A percentile compares a stretch with the other conserved stretches of the same genome.
Conservation (phyloP, 2,797 vertebrate genomes). For the Linurgus olivaceus region DNA sequence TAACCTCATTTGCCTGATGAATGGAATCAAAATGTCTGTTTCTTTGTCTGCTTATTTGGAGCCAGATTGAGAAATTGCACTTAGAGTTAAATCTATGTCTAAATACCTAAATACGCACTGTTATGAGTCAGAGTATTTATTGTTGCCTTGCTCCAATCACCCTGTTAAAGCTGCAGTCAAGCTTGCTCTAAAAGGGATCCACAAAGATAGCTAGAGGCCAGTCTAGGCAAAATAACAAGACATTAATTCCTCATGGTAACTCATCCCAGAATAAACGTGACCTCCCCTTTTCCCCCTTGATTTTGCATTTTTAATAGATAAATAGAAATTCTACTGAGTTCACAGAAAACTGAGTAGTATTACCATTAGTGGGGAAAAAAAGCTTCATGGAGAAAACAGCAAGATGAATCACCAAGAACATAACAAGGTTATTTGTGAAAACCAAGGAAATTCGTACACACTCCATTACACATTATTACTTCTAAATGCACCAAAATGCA, state of each 20-base stretch:
- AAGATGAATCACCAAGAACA: slow-evolving; percentile 2
- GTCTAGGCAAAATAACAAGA: background rate
- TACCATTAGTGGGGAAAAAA: background rate
- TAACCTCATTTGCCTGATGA: background rate
- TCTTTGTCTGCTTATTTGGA: background rate
- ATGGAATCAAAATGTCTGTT: background rate
- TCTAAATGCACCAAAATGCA: background rate
- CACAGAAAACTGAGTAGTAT: background rate
- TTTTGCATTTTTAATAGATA: background rate
- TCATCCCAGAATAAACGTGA: background rate
- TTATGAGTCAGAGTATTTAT: slow-evolving; percentile 1
- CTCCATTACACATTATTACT: background rate
- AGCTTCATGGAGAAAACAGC: background rate
- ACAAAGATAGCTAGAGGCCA: background rate
- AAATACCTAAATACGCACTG: background rate
- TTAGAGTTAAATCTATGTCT: background rate
- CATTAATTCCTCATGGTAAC: background rate
- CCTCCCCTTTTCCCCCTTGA: background rate
- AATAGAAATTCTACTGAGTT: background rate
- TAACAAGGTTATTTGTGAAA: background rate
- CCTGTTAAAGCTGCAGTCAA: background rate
- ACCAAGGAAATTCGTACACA: background rate
- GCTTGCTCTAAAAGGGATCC: background rate
- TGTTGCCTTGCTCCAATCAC: background rate
- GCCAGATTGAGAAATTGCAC: background rate